Evolutionary conservation across 53 echinoderm and acorn worm genomes (phyloP).

Genomic region (Pentamera pediparva): DNA sequence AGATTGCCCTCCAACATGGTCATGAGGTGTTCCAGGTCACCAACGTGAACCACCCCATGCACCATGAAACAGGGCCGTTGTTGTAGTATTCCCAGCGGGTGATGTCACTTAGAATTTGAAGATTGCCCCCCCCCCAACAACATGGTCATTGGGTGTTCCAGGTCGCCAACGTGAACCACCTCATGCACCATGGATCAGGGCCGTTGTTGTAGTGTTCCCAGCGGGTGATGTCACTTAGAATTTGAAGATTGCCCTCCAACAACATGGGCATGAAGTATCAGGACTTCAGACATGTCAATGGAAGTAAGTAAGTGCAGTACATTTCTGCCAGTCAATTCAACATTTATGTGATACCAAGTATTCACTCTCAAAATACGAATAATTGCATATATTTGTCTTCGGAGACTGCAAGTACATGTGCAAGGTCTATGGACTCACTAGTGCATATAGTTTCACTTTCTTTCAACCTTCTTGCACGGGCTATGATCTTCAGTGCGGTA

Average conservation of each 20-base stretch:
- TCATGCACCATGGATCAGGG: neutral
- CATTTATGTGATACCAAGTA: neutral
- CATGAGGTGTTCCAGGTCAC: too few relatives aligned
- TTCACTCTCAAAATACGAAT: neutral
- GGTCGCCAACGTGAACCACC: neutral
- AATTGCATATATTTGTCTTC: neutral
- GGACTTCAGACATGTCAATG: neutral
- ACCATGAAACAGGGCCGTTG: neutral
- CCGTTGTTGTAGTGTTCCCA: neutral
- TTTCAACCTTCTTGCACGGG: too few relatives aligned
- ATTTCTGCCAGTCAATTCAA: neutral
- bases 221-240: neutral
- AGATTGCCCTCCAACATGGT: too few relatives aligned
- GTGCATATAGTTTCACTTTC: neutral
- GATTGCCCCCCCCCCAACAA: too few relatives aligned
- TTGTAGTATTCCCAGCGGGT: neutral
- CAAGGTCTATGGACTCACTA: neutral
- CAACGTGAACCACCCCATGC: neutral
- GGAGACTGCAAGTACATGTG: neutral
- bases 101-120: too few relatives aligned
- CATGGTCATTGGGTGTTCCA: too few relatives aligned
- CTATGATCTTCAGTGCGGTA: too few relatives aligned
- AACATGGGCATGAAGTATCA: neutral
- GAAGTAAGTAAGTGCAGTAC: neutral
- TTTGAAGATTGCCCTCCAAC: neutral